Conservation (phyloP, 2,888 invertebrate species). For the Mamestra brassicae region DNA sequence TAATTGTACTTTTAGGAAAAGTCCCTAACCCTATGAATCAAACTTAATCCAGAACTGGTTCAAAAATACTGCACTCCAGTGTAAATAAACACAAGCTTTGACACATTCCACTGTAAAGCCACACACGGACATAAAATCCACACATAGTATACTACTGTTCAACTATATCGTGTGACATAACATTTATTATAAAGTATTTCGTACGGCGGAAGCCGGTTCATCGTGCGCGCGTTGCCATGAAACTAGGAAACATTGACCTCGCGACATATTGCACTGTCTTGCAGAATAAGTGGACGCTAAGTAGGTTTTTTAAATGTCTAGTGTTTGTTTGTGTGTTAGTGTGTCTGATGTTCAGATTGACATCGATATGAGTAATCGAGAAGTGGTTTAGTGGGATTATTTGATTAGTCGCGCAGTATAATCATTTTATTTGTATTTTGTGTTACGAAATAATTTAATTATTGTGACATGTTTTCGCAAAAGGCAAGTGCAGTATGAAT, state of each 20-base stretch:
- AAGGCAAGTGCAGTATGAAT: background rate
- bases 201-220: conserved; percentile 79
- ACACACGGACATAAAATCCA: conserved; percentile 14
- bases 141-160: conserved; percentile 40
- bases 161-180: conserved; percentile 75
- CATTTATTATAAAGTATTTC: conserved; percentile 64
- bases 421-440: conserved; percentile 5
- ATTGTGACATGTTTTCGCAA: background rate
- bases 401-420: background rate
- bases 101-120: conserved; percentile 40
- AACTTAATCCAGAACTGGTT: conserved; percentile 10
- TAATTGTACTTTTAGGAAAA: conserved; percentile 1
- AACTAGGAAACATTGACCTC: conserved; percentile 66
- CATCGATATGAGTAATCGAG: conserved; percentile 47
- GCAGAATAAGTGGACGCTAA: conserved; percentile 48
- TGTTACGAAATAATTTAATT: background rate
- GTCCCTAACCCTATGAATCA: conserved; percentile 14
- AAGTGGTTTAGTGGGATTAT: conserved; percentile 45
- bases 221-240: conserved; percentile 72
- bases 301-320: conserved; percentile 27
- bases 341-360: conserved; percentile 50
- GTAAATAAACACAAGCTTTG: conserved; percentile 47
- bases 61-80: conserved; percentile 28
- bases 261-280: conserved; percentile 48
- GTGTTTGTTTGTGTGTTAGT: conserved; percentile 48